Percentiles rank a stretch among this genome's conserved stretches.
Evolutionary conservation across 2,797 vertebrate species (phyloP).

Genomic region (Sarcoramphus papa): DNA sequence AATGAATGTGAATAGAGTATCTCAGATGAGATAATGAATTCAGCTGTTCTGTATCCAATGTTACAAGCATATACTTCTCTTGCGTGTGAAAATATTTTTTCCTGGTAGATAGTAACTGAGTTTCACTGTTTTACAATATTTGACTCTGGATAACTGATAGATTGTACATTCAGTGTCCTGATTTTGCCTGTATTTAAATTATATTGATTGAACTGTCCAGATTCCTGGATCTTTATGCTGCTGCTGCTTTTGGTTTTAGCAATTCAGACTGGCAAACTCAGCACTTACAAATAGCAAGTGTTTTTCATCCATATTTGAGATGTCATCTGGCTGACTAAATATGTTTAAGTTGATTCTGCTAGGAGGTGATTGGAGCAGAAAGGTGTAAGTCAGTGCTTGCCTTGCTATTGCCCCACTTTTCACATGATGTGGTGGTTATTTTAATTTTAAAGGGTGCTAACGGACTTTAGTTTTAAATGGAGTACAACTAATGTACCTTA

Average conservation of each 20-base stretch:
- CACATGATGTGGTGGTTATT: not conserved
- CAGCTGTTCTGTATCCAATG: not conserved
- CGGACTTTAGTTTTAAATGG: not conserved
- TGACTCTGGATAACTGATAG: not conserved
- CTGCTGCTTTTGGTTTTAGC: not conserved
- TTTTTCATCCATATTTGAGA: not conserved
- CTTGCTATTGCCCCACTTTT: not conserved
- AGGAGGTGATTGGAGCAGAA: not conserved
- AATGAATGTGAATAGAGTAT: not conserved
- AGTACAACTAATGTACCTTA: not conserved
- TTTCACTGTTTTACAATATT: not conserved
- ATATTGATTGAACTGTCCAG: not conserved
- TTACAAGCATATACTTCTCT: not conserved
- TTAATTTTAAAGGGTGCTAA: not conserved
- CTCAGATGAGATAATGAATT: not conserved
- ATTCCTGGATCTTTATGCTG: not conserved
- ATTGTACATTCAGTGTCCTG: not conserved
- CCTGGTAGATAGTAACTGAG: not conserved
- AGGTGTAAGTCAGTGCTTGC: not conserved
- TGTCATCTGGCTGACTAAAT: not conserved
- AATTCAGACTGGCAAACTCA: not conserved
- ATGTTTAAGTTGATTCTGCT: not conserved
- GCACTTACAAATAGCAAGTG: accelerated
- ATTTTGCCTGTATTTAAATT: not conserved
- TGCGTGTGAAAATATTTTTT: not conserved